Percentiles rank a stretch among this genome's conserved stretches.
Conservation (phyloP, 2,797 vertebrate genomes). For the Setipinna tenuifilis region DNA sequence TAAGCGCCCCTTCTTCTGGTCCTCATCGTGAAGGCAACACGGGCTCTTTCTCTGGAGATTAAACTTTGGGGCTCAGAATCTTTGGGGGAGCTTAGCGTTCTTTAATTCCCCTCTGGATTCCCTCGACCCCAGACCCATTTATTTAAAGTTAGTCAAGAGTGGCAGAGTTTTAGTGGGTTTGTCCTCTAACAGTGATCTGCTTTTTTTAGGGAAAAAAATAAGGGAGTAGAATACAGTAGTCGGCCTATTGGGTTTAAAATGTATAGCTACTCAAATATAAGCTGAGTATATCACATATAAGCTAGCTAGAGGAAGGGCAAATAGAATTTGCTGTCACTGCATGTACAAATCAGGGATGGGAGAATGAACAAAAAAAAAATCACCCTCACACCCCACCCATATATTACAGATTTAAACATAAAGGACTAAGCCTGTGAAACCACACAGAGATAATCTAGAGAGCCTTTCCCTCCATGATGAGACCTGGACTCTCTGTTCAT, state of each 20-base stretch:
- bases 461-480: not conserved
- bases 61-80: slow-evolving; percentile 11
- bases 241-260: not conserved
- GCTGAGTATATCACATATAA: too few species aligned
- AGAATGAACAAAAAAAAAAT: not conserved
- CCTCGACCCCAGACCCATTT: not conserved
- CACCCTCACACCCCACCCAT: not conserved
- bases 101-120: slow-evolving; percentile 17
- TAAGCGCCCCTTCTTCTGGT: not conserved
- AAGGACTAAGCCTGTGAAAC: not conserved
- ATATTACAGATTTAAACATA: not conserved
- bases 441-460: not conserved
- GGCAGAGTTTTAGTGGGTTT: not conserved
- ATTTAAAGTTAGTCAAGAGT: not conserved
- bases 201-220: not conserved
- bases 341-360: not conserved
- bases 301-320: not conserved
- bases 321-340: not conserved
- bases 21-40: not conserved
- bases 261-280: not conserved
- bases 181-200: not conserved
- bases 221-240: not conserved
- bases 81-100: not conserved
- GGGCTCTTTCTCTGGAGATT: not conserved
- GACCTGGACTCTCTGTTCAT: slow-evolving; percentile 28